These are phyloP conservation scores for Notarius quadriscutis DNA, from an alignment of 2,113 vertebrate species.

Conservation along the genomic window DNA sequence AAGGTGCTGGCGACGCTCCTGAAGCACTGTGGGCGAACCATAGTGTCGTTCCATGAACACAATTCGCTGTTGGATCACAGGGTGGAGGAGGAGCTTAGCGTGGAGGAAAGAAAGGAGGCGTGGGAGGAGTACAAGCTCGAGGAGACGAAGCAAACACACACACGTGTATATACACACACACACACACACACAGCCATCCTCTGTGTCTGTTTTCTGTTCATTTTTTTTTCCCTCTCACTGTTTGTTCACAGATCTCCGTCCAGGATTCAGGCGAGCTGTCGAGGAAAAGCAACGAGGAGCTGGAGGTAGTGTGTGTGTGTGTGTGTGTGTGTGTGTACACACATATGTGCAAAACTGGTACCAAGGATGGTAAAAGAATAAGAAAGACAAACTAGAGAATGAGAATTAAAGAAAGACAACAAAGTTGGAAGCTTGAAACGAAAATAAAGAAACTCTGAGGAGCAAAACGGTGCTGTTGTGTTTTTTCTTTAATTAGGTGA, in stretches of 20 bases:
- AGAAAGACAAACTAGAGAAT: background rate
- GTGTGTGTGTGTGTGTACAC: background rate
- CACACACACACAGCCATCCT: background rate
- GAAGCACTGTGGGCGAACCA: slow-evolving; percentile 83
- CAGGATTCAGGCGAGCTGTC: slow-evolving; percentile 30
- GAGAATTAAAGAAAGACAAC: background rate
- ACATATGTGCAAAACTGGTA: too few relatives aligned
- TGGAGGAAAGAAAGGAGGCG: slow-evolving; percentile 89
- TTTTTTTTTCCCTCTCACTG: background rate
- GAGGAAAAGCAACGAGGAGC: slow-evolving; percentile 58
- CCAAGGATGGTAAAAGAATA: background rate
- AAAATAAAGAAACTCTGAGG: background rate
- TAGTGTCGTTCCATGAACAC: slow-evolving; percentile 92
- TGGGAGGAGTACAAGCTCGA: slow-evolving; percentile 97
- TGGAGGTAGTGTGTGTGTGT: slow-evolving; percentile 59
- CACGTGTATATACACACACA: background rate
- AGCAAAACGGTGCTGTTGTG: background rate
- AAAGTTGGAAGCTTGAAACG: background rate
- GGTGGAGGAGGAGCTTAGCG: slow-evolving; percentile 90
- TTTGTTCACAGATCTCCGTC: slow-evolving; percentile 19
- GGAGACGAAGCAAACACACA: slow-evolving; percentile 73
- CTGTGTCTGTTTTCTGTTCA: background rate
- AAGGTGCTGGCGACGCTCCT: slow-evolving; percentile 80
- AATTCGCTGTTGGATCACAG: slow-evolving; percentile 95
- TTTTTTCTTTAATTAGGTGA: background rate